Evolutionary conservation across 37 sponge, comb jelly and placozoan species (phyloP).

Genomic region (Amphimedon queenslandica): DNA sequence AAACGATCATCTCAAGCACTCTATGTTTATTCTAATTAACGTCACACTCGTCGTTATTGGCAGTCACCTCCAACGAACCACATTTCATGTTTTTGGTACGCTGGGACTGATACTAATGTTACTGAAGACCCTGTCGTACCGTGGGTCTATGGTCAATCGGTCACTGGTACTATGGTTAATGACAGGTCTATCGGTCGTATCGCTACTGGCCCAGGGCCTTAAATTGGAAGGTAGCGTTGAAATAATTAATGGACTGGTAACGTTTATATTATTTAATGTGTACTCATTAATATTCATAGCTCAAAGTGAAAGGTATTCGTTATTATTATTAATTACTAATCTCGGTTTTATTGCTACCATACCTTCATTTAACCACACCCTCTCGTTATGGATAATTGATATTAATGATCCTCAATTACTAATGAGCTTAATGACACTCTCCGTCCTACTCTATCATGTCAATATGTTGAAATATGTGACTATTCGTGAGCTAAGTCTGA

Average conservation of each 20-base stretch:
- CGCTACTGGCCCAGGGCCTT: constrained; percentile 29
- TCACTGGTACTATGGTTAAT: constrained; percentile 29
- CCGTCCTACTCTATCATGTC: constrained; percentile 7
- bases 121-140: neutral
- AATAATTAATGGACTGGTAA: constrained; percentile 19
- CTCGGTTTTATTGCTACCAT: constrained; percentile 19
- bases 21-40: constrained; percentile 29
- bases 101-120: constrained; percentile 8
- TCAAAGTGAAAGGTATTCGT: constrained; percentile 6
- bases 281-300: constrained; percentile 4
- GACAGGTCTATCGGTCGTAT: constrained; percentile 16
- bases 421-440: constrained; percentile 7
- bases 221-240: constrained; percentile 18
- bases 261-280: constrained; percentile 13
- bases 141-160: neutral
- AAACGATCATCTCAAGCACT: constrained; percentile 4
- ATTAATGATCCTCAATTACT: constrained; percentile 7
- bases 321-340: constrained; percentile 15
- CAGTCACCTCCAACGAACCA: constrained; percentile 29
- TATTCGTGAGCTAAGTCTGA: neutral
- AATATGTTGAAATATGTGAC: constrained; percentile 6
- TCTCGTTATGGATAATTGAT: constrained; percentile 26
- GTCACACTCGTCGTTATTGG: constrained; percentile 11
- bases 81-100: constrained; percentile 38
- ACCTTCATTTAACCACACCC: constrained; percentile 6